Evolutionary conservation across 2,888 invertebrate genomes (phyloP), one percentile per base, ranked within the genome.

Genomic region (Trichogramma evanescens): DNA sequence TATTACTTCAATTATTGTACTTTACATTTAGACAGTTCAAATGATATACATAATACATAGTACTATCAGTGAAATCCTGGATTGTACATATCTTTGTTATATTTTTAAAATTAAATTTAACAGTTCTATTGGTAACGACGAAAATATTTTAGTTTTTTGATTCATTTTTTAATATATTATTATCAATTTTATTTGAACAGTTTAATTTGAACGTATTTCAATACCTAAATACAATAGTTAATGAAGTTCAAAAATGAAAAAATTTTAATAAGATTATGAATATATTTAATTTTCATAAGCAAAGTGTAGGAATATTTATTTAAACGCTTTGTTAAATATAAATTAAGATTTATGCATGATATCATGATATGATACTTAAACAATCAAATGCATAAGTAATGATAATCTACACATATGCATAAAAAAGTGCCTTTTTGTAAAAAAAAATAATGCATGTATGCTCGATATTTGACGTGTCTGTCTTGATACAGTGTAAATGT

Each of bases 401-500:
- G 59, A 50, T 48, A 54, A 63, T 65, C 63, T 56, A 59, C 54
- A 61, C 63, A 64, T 56, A 61, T 64, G 62, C 65, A 26, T 26
- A 26, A 61, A 66, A 63, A 68, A 68, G 68, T 68, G 68, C 68
- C 68, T 67, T 68, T 65, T 65, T 65, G 59, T 61, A 63, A 65
- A 57, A 26, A 13, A 26, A 26, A 63, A 63, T 66, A 61, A 65
- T 62, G 56, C 58, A 60, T 51, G 60, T 63, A 56, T 64, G 59
- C 58, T 58, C 60, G 55, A 63, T 61, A 49, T 58, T 61, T 61
- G 44, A 48, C 48, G 56, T 58, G 52, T 64, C 62, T 60, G 58
- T 50, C 45, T 48, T 13, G 59, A 54, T 62, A 53, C 59, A 56
- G 57, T 53, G 52, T 59, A 59, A 54, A 54, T 59, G 59, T 59